phyloP scores from a whole-genome alignment of 2,113 vertebrate species.

The Eolophus roseicapilla region DNA sequence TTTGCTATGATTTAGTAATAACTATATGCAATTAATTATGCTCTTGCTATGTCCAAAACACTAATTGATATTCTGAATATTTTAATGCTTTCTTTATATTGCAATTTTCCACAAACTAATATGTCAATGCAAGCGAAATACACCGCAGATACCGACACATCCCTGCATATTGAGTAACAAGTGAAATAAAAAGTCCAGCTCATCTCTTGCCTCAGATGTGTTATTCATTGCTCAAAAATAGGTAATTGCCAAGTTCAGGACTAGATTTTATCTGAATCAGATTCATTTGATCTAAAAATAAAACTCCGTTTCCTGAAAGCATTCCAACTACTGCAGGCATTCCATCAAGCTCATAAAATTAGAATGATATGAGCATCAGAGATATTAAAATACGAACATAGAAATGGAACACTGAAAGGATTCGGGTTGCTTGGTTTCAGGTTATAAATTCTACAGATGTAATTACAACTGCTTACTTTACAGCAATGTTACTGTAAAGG shows the following conservation, averaged over 20 bases:
- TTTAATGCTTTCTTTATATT: neutral
- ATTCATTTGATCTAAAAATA: slow-evolving; percentile 18
- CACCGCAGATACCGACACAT: neutral
- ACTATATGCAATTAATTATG: neutral
- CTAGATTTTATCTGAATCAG: neutral
- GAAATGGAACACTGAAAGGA: neutral
- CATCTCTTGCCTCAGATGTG: neutral
- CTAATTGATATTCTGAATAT: neutral
- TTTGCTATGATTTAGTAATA: neutral
- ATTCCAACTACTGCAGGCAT: neutral
- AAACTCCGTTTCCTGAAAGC: neutral
- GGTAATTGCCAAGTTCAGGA: neutral
- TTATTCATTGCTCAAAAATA: neutral
- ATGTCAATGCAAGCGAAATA: neutral
- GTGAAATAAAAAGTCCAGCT: neutral
- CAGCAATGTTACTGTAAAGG: neutral
- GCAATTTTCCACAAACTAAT: neutral
- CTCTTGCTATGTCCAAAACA: neutral
- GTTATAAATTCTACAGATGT: neutral
- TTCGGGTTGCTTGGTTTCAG: neutral
- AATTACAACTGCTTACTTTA: neutral
- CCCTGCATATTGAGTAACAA: neutral
- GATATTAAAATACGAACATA: neutral
- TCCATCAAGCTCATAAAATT: neutral
- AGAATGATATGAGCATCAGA: neutral